These are phyloP conservation scores for Nemapogon koenigi DNA, from an alignment of 2,888 invertebrate genomes.

Conservation along the genomic window DNA sequence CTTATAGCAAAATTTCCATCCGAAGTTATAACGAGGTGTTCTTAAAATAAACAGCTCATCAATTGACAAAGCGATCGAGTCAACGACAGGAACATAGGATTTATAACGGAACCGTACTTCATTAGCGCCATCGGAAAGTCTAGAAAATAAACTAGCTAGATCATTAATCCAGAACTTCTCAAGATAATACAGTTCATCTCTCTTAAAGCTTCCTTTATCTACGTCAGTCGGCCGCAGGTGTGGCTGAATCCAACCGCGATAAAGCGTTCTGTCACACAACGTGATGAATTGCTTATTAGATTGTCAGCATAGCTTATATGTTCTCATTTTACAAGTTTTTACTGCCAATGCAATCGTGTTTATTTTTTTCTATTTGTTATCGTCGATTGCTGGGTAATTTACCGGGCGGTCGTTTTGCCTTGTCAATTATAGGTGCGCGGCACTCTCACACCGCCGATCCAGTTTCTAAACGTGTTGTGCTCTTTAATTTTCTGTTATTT, in stretches of 20 bases:
- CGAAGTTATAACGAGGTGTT: no score
- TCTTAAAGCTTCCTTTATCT: conserved; percentile 27
- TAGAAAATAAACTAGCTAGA: background rate
- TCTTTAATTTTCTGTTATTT: conserved; percentile 8
- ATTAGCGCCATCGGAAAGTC: no score
- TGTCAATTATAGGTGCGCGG: conserved; percentile 6
- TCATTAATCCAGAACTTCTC: background rate
- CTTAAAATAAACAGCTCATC: no score
- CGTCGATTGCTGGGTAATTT: background rate
- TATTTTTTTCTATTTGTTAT: background rate
- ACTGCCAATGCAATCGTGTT: background rate
- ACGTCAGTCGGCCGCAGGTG: conserved; percentile 43
- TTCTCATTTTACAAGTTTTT: background rate
- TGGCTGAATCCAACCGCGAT: conserved; percentile 24
- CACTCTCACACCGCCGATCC: background rate
- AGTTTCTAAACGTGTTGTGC: conserved; percentile 5
- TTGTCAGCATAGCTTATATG: conserved; percentile 27
- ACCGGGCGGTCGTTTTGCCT: conserved; percentile 3
- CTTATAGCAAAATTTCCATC: no score
- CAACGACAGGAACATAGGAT: no score
- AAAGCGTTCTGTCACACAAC: conserved; percentile 50
- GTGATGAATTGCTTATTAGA: conserved; percentile 59
- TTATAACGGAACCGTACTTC: no score
- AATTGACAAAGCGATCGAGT: no score
- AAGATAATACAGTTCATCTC: conserved; percentile 1